These are phyloP conservation scores for Paedocypris sp. DNA, from an alignment of 2,113 vertebrate genomes.

Conservation along the genomic window DNA sequence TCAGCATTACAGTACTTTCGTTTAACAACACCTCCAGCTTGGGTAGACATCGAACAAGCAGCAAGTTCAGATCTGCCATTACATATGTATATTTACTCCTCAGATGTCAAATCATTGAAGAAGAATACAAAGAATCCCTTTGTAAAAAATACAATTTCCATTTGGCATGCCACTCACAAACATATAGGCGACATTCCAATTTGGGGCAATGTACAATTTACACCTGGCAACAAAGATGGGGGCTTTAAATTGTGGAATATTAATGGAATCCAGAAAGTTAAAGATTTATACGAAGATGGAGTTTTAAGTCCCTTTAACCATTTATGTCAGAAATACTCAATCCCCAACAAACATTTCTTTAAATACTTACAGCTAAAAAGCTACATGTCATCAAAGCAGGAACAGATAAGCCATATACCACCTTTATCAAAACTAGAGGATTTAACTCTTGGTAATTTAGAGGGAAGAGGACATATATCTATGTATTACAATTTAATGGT, in stretches of 20 bases:
- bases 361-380: too few relatives aligned
- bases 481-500: too few relatives aligned
- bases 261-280: slow-evolving; percentile 6
- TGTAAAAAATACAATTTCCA: slow-evolving; percentile 17
- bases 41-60: too few relatives aligned
- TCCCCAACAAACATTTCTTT: slow-evolving; percentile 13
- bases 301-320: slow-evolving; percentile 14
- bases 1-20: slow-evolving; percentile 5
- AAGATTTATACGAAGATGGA: slow-evolving; percentile 12
- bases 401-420: too few relatives aligned
- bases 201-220: slow-evolving; percentile 17
- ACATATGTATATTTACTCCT: slow-evolving; percentile 10
- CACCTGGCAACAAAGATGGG: slow-evolving; percentile 8
- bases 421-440: too few relatives aligned
- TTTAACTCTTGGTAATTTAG: too few relatives aligned
- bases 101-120: slow-evolving; percentile 11
- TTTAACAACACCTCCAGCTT: neutral
- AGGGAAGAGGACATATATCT: too few relatives aligned
- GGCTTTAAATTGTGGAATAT: slow-evolving; percentile 14
- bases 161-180: too few relatives aligned
- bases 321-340: slow-evolving; percentile 9
- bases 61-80: slow-evolving; percentile 13
- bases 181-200: slow-evolving; percentile 2
- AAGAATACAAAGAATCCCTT: slow-evolving; percentile 9
- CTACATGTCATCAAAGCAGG: too few relatives aligned